Percentiles rank a stretch among this genome's conserved stretches.
These are phyloP conservation scores for Sinotaia quadrata DNA, from an alignment of 2,888 invertebrate species.

Conservation along the genomic window DNA sequence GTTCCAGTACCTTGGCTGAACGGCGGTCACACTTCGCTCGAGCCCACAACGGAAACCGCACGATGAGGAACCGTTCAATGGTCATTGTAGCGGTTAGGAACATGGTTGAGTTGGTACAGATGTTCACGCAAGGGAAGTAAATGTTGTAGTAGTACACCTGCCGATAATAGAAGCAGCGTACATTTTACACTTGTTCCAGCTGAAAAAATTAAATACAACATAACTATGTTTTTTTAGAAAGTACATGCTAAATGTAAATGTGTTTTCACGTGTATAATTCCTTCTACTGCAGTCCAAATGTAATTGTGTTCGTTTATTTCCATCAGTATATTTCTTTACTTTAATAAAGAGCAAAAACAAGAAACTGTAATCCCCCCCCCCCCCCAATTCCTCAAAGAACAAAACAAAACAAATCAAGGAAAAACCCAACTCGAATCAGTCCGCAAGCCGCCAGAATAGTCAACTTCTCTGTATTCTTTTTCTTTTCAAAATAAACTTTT, in stretches of 20 bases:
- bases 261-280: neutral
- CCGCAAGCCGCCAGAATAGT: too few relatives aligned
- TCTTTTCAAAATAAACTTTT: too few relatives aligned
- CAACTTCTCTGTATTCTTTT: too few relatives aligned
- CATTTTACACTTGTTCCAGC: neutral
- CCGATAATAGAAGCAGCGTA: neutral
- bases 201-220: neutral
- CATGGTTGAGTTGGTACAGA: conserved; percentile 46
- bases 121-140: conserved; percentile 60
- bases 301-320: too few relatives aligned
- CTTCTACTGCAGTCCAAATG: too few relatives aligned
- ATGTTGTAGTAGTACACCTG: conserved; percentile 57
- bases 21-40: conserved; percentile 61
- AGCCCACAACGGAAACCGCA: conserved; percentile 63
- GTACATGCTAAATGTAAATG: neutral
- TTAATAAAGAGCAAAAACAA: too few relatives aligned
- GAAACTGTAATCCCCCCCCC: too few relatives aligned
- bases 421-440: too few relatives aligned
- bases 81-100: conserved; percentile 66
- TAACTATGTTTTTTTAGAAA: neutral
- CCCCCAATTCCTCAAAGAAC: too few relatives aligned
- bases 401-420: too few relatives aligned
- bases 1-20: conserved; percentile 49
- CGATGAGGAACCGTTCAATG: conserved; percentile 64
- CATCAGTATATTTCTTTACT: too few relatives aligned